Base-by-base conservation (phyloP, 2,888 invertebrate genomes). In the Hedya salicella region DNA sequence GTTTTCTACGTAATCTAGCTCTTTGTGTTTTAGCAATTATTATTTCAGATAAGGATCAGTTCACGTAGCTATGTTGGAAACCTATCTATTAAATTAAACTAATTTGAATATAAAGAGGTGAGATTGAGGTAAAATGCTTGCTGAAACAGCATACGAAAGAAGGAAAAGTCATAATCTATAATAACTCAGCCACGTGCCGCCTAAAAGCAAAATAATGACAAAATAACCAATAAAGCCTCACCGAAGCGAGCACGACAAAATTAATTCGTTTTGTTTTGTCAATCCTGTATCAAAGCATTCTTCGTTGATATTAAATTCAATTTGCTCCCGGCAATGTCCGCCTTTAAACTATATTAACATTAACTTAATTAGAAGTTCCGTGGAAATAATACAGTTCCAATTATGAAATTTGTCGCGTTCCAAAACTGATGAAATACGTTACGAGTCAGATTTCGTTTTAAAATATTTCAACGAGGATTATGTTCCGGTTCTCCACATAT, bases 261-360 rank as follows among this genome's bases (percentile, higher is more conserved):
- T 60, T 49, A 25, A 49, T 57, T 48, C 14, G 49, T 60, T 39
- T 48, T 39, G 49, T 48, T 21, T 59, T 59, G 48, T 16, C 36
- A 48, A 36, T 48, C 48, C 19, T 19, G 36, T 48, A 57, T 49
- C 36, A 36, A 48, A 49, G 49, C 59, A 49, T 49, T 60, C 39
- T 49, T 48, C 14, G 19, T 36, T 13, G 16, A 25, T 21, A 21
- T 16, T 14, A 48, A 36, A 60, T 39, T 49, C 8, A 48, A 36
- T 60, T 60, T 60, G 21, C n/a, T 6, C 32, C 8, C 9, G 5
- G 19, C 39, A 11, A 36, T 48, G 49, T 17, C 32, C 46, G 11
- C 46, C 46, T 25, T 57, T 57, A 57, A 32, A 57, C 44, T 57
- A 44, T 57, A 57, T 57, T 57, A 57, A 46, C 17, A 9, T 46